A percentile compares a stretch with the other conserved stretches of the same genome.
Evolutionary conservation across 2,888 invertebrate species (phyloP).

Genomic region (Autographa pulchrina): DNA sequence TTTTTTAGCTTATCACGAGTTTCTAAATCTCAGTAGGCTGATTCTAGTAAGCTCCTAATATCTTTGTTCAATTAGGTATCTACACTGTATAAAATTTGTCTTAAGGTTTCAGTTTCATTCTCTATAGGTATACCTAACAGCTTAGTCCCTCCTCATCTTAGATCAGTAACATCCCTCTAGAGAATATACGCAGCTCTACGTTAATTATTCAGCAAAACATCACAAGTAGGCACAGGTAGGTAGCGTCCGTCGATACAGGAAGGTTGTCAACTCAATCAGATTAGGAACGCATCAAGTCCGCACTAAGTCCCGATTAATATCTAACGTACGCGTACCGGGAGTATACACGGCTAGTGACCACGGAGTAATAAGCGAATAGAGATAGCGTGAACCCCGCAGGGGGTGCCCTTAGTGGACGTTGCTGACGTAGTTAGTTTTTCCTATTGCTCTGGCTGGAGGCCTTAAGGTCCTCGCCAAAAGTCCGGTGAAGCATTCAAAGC

Average conservation of each 20-base stretch:
- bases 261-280: slow-evolving; percentile 68
- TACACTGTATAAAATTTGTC: no score
- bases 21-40: no score
- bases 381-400: neutral
- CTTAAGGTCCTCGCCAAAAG: no score
- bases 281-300: slow-evolving; percentile 59
- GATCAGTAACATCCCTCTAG: neutral
- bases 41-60: no score
- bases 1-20: no score
- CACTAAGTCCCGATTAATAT: slow-evolving; percentile 61
- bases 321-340: slow-evolving; percentile 24
- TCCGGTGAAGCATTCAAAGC: no score
- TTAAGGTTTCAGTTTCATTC: no score
- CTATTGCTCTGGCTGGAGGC: no score
- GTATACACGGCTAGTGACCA: slow-evolving; percentile 10
- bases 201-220: neutral
- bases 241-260: slow-evolving; percentile 21
- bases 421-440: no score
- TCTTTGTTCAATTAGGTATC: no score
- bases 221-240: slow-evolving; percentile 19
- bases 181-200: neutral
- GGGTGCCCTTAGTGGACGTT: no score
- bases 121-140: neutral
- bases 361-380: slow-evolving; percentile 19
- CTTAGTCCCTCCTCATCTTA: neutral